phyloP scores from a whole-genome alignment of 1,140 invertebrate species.

The Brachionus plicatilis region DNA sequence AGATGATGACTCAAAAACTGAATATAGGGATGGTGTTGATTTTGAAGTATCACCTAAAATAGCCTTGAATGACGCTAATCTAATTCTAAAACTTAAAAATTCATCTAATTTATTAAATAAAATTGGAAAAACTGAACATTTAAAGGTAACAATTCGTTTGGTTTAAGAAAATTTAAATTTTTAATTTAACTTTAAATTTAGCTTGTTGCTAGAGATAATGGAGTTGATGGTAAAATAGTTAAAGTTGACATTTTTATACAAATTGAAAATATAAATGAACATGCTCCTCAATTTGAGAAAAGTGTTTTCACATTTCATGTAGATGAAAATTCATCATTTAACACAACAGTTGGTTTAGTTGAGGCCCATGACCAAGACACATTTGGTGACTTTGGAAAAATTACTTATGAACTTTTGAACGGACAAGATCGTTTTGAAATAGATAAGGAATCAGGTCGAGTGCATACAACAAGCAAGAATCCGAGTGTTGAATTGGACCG shows the following conservation, averaged over 20 bases:
- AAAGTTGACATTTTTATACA: background rate
- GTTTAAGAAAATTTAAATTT: too few species aligned
- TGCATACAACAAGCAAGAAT: constrained; percentile 65
- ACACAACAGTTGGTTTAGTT: background rate
- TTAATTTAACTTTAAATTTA: background rate
- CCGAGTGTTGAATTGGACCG: constrained; percentile 70
- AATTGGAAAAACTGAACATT: background rate
- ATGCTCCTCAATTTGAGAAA: constrained; percentile 41
- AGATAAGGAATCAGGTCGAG: constrained; percentile 71
- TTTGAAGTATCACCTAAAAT: constrained; percentile 13
- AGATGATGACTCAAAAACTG: background rate
- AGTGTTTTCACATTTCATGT: constrained; percentile 43
- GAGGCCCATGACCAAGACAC: background rate
- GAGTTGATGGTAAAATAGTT: background rate
- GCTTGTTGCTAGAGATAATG: constrained; percentile 37
- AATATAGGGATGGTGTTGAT: background rate
- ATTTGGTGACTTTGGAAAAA: constrained; percentile 1
- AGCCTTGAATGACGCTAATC: constrained; percentile 36
- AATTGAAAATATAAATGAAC: constrained; percentile 5
- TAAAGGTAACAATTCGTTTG: background rate
- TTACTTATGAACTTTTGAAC: constrained; percentile 52
- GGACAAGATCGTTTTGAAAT: constrained; percentile 62
- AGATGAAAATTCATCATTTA: constrained; percentile 16
- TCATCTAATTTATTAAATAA: constrained; percentile 2
- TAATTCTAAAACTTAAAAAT: constrained; percentile 23